Conservation (phyloP, 2,113 vertebrate species). For the Brachyistius frenatus region DNA sequence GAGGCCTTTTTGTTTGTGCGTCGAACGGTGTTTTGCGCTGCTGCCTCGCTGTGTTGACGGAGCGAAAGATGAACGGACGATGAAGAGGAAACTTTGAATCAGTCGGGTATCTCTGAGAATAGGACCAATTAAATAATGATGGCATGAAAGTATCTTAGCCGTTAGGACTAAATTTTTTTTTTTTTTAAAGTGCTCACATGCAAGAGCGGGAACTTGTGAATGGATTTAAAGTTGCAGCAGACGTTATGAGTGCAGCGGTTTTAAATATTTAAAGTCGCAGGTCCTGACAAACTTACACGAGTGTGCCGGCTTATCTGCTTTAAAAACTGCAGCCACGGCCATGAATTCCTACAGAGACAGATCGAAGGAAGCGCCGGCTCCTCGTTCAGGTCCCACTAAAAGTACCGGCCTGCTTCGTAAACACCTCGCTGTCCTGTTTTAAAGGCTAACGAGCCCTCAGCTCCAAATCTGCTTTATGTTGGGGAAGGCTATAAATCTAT, state of each 20-base stretch:
- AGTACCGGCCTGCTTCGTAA: conserved; percentile 28
- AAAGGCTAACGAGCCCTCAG: conserved; percentile 4
- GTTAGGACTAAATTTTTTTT: neutral
- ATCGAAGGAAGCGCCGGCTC: neutral
- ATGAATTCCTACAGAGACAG: neutral
- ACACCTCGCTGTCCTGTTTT: conserved; percentile 35
- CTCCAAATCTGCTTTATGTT: conserved; percentile 32
- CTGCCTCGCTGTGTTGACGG: neutral
- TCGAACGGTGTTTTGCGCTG: conserved; percentile 8
- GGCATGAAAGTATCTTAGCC: neutral
- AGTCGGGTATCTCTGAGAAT: neutral
- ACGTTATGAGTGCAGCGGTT: no score
- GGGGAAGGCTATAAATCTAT: conserved; percentile 52
- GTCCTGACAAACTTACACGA: conserved; percentile 1
- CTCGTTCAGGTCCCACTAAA: conserved; percentile 8
- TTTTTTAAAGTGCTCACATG: neutral
- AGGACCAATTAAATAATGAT: neutral
- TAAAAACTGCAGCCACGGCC: neutral
- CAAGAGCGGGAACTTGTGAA: neutral
- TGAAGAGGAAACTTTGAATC: neutral
- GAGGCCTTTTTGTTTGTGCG: conserved; percentile 17
- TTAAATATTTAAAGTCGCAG: no score
- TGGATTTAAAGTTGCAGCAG: neutral
- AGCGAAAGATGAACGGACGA: neutral
- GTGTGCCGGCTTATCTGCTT: conserved; percentile 7